Base-by-base conservation (phyloP, 2,797 vertebrate species). In the Todus mexicanus region DNA sequence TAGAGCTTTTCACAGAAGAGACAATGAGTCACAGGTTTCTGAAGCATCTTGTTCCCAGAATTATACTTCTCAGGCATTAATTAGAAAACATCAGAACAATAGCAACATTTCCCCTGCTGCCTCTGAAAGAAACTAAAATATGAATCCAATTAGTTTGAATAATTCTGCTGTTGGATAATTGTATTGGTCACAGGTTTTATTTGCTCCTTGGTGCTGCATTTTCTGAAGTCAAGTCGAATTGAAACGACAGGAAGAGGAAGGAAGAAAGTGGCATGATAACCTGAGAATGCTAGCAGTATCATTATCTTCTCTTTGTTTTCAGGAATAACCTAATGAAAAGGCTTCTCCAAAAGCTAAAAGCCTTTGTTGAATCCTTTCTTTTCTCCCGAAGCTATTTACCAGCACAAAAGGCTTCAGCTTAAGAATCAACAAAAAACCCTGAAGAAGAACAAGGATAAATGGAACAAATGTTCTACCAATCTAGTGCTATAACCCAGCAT, bases 271-370 rank as follows among this genome's bases (percentile, higher is more conserved):
- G 38, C 47, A 10, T 7, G 9, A 18, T 70, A 66, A 51, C 60
- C 63, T 70, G 48, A 73, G 79, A 85, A 70, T 64, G 66, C 22
- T 16, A 66, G 23, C 0, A 0, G 31, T 85, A 84, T 93, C 53
- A 35, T 84, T 90, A 64, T 84, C 50, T 80, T 85, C 50, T 53
- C 45, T 87, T 82, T 90, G 75, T 96, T 94, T 92, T 87, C 63
- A 78, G 59, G 83, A 89, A 77, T n/a, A 72, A 65, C 15, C 35
- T 80, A 61, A 59, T 72, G 81, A 85, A 91, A 93, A 87, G 54
- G 31, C 37, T 84, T 65, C 76, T 89, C 91, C 66, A 85, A 91
- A 83, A 83, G 43, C 69, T 63, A 77, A 90, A 85, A 45, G 47
- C 37, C 15, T 84, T 80, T 65, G 65, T 43, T 66, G 59, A 66